phyloP scores from a whole-genome alignment of 2,797 vertebrate genomes.

The Rhadinocentrus ornatus region DNA sequence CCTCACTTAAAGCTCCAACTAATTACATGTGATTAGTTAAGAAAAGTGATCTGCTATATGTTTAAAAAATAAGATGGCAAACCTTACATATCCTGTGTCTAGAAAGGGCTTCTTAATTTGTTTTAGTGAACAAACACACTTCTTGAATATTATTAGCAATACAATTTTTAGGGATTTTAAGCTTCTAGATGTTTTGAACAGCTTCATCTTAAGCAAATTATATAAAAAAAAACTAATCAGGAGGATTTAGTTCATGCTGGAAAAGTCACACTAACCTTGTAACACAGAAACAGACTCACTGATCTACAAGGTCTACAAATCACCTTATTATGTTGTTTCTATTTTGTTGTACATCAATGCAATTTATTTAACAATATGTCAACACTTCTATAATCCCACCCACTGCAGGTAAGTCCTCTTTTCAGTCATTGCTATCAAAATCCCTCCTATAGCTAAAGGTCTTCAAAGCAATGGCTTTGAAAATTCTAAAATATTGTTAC shows the following conservation, averaged over 20 bases:
- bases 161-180: background rate
- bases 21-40: background rate
- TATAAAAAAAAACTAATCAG: background rate
- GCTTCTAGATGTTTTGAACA: background rate
- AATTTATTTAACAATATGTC: conserved; percentile 3
- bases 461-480: conserved; percentile 59
- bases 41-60: background rate
- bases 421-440: conserved; percentile 36
- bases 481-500: conserved; percentile 68
- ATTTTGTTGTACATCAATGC: background rate
- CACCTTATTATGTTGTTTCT: background rate
- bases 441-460: conserved; percentile 47
- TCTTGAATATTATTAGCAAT: background rate
- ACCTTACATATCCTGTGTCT: background rate
- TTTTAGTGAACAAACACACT: background rate
- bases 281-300: background rate
- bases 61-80: conserved; percentile 5
- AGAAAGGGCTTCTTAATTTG: background rate
- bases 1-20: background rate
- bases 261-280: background rate
- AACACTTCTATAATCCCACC: conserved; percentile 15
- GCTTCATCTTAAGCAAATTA: background rate
- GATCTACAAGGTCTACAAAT: conserved; percentile 3
- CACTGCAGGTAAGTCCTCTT: conserved; percentile 11
- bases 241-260: background rate